phyloP scores from a whole-genome alignment of 2,797 vertebrate genomes.

The Periparus ater region DNA sequence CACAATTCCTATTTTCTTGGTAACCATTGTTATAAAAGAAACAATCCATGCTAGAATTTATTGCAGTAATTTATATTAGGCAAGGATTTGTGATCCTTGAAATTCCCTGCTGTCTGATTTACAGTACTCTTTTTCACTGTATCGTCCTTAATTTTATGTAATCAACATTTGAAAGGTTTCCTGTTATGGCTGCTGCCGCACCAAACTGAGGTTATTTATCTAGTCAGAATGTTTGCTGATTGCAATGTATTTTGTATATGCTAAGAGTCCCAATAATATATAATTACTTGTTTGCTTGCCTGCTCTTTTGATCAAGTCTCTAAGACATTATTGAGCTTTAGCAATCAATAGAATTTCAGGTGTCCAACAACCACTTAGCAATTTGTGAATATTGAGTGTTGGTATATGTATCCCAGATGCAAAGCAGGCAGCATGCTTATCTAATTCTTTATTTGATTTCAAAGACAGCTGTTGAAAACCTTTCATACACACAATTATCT shows the following conservation, averaged over 20 bases:
- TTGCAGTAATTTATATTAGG: conserved; percentile 44
- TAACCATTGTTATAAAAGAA: conserved; percentile 41
- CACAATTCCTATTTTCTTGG: conserved; percentile 40
- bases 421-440: not conserved
- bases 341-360: conserved; percentile 15
- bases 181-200: not conserved
- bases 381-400: not conserved
- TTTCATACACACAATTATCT: conserved; percentile 11
- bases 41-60: conserved; percentile 45
- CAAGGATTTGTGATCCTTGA: conserved; percentile 60
- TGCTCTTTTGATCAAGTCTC: conserved; percentile 21
- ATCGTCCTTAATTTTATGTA: conserved; percentile 39
- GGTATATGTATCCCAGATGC: not conserved
- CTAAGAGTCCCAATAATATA: not conserved
- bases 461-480: not conserved
- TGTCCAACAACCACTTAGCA: not conserved
- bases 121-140: conserved; percentile 25
- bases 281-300: not conserved
- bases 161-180: conserved; percentile 39
- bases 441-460: conserved; percentile 31
- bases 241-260: not conserved
- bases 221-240: not conserved
- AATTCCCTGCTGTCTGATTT: conserved; percentile 58
- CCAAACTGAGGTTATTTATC: conserved; percentile 20
- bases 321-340: not conserved